phyloP scores from a whole-genome alignment of 2,797 vertebrate species.

The Pantherophis alleghaniensis region DNA sequence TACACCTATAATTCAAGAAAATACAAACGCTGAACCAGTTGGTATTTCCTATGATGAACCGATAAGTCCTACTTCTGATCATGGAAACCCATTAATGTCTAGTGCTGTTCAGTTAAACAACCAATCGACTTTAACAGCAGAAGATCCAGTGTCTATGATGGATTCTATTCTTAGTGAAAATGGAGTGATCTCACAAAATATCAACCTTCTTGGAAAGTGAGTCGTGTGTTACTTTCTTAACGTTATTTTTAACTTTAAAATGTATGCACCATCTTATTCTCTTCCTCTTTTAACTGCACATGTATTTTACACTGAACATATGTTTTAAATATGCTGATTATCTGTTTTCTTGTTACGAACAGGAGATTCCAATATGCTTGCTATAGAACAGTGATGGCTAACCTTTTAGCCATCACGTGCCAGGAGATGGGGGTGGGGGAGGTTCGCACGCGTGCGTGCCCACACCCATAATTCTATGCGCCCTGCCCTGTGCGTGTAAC shows the following conservation, averaged over 20 bases:
- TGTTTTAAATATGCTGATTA: background rate
- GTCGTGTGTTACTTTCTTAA: slow-evolving; percentile 76
- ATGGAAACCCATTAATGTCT: slow-evolving; percentile 65
- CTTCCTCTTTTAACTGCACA: background rate
- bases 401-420: no score
- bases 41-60: slow-evolving; percentile 56
- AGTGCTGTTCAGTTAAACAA: slow-evolving; percentile 84
- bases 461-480: no score
- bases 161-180: slow-evolving; percentile 94
- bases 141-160: slow-evolving; percentile 95
- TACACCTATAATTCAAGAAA: slow-evolving; percentile 71
- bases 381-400: background rate
- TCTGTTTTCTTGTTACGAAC: background rate
- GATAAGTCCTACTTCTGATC: slow-evolving; percentile 55
- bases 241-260: background rate
- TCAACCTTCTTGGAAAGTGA: slow-evolving; percentile 95
- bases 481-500: no score
- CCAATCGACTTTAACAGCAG: slow-evolving; percentile 75
- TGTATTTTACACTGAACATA: background rate
- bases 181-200: slow-evolving; percentile 88
- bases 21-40: slow-evolving; percentile 57
- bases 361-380: background rate
- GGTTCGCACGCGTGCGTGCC: no score
- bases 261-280: background rate
- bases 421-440: no score